These are phyloP conservation scores for Conchocele bisecta DNA, from an alignment of 2,888 invertebrate species.

Conservation along the genomic window DNA sequence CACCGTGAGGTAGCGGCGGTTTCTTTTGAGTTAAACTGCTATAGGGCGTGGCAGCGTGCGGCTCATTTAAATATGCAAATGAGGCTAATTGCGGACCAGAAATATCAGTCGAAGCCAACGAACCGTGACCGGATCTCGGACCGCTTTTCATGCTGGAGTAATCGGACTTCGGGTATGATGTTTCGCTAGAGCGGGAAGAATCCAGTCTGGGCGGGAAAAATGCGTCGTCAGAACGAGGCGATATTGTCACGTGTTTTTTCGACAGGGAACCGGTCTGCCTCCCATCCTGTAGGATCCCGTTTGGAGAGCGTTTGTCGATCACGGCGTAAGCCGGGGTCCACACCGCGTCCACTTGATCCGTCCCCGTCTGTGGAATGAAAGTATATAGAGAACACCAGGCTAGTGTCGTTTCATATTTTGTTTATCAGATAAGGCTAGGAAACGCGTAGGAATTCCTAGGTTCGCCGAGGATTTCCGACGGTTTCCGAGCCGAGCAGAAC, in stretches of 20 bases:
- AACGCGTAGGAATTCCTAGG: too few relatives aligned
- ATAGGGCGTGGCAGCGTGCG: conserved; percentile 44
- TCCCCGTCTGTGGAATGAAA: too few relatives aligned
- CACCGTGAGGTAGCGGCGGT: conserved; percentile 6
- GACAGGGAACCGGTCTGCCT: conserved; percentile 53
- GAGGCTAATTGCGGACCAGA: conserved; percentile 46
- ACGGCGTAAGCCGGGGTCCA: conserved; percentile 63
- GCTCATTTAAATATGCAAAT: conserved; percentile 54
- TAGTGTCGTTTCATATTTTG: too few relatives aligned
- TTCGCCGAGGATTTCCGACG: too few relatives aligned
- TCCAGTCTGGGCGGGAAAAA: conserved; percentile 18
- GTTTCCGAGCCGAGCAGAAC: too few relatives aligned
- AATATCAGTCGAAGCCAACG: conserved; percentile 44
- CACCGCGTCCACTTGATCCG: conserved; percentile 54
- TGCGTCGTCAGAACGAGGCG: conserved; percentile 54
- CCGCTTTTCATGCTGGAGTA: too few relatives aligned
- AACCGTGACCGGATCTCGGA: conserved; percentile 44
- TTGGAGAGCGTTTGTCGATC: conserved; percentile 65
- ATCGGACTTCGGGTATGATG: neutral
- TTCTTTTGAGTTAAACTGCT: conserved; percentile 40
- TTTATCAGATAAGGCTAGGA: too few relatives aligned
- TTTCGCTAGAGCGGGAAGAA: conserved; percentile 25
- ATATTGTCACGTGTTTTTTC: conserved; percentile 73
- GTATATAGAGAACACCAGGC: too few relatives aligned
- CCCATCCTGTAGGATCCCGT: conserved; percentile 63